Percentiles rank a stretch among this genome's conserved stretches.
These are phyloP conservation scores for Bibio marci DNA, from an alignment of 2,888 invertebrate species.

Conservation along the genomic window DNA sequence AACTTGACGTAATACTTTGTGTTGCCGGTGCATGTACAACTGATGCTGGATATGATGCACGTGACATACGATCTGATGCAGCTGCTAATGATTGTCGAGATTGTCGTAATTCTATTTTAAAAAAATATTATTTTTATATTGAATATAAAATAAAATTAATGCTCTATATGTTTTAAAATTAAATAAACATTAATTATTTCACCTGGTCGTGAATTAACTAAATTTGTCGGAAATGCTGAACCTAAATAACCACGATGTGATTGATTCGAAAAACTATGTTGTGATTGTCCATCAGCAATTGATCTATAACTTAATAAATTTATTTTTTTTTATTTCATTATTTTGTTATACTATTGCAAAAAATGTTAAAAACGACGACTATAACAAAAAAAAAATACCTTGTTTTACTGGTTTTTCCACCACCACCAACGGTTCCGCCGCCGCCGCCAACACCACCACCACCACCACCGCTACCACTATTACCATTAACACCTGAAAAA, in stretches of 20 bases:
- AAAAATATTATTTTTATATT: slow-evolving; percentile 2
- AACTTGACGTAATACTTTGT: slow-evolving; percentile 36
- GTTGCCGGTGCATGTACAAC: slow-evolving; percentile 38
- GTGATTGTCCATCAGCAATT: slow-evolving; percentile 76
- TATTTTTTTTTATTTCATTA: background rate
- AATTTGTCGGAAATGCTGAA: slow-evolving; percentile 52
- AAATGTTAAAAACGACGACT: background rate
- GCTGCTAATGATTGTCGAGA: slow-evolving; percentile 73
- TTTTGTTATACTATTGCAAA: background rate
- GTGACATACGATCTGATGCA: slow-evolving; percentile 64
- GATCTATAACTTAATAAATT: slow-evolving; percentile 34
- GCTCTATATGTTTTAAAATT: background rate
- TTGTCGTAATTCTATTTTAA: slow-evolving; percentile 55
- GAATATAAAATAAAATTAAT: slow-evolving; percentile 1
- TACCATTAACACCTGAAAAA: slow-evolving; percentile 47
- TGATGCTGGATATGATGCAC: slow-evolving; percentile 51
- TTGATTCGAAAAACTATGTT: slow-evolving; percentile 72
- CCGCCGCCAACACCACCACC: too few relatives aligned
- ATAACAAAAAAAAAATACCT: slow-evolving; percentile 21
- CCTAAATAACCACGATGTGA: slow-evolving; percentile 55
- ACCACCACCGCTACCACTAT: too few relatives aligned
- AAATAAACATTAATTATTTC: slow-evolving; percentile 14
- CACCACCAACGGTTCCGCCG: background rate
- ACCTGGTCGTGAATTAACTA: slow-evolving; percentile 58
- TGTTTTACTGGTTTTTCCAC: slow-evolving; percentile 23